Conservation (phyloP, 2,113 vertebrate species). For the Charadrius vociferus region DNA sequence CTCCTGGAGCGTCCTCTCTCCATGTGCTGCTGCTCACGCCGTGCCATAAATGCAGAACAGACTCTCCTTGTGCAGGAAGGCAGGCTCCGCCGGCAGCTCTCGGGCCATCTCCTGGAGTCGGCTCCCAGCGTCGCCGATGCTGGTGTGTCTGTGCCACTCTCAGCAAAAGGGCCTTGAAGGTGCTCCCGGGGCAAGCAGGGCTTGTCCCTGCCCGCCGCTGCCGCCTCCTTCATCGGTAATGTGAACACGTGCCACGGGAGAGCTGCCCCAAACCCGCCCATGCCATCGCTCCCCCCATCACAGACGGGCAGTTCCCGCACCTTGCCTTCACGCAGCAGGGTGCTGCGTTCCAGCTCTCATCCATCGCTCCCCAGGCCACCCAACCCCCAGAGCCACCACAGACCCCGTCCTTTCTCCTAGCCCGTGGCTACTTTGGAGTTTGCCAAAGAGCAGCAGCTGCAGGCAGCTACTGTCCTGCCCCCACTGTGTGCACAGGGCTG, state of each 20-base stretch:
- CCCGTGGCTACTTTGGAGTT: not conserved
- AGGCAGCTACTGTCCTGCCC: not conserved
- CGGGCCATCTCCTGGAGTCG: accelerated
- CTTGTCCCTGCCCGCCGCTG: not conserved
- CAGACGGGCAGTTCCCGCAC: no score
- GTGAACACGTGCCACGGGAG: accelerated
- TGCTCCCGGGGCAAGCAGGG: not conserved
- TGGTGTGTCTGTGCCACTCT: not conserved
- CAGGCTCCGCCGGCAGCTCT: not conserved
- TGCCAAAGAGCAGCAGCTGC: not conserved
- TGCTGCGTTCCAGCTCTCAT: not conserved
- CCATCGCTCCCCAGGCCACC: not conserved
- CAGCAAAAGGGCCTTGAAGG: not conserved
- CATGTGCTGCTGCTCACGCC: accelerated
- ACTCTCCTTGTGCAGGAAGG: not conserved
- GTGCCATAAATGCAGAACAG: not conserved
- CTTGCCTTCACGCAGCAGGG: not conserved
- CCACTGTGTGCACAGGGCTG: accelerated
- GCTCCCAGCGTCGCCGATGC: accelerated
- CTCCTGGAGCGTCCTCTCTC: not conserved
- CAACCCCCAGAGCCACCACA: not conserved
- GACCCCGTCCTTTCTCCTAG: not conserved
- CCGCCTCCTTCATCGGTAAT: accelerated
- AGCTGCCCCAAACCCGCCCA: not conserved
- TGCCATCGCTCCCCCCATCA: not conserved